phyloP scores from a whole-genome alignment of 2,797 vertebrate genomes.

The Sebastes matsubarae region DNA sequence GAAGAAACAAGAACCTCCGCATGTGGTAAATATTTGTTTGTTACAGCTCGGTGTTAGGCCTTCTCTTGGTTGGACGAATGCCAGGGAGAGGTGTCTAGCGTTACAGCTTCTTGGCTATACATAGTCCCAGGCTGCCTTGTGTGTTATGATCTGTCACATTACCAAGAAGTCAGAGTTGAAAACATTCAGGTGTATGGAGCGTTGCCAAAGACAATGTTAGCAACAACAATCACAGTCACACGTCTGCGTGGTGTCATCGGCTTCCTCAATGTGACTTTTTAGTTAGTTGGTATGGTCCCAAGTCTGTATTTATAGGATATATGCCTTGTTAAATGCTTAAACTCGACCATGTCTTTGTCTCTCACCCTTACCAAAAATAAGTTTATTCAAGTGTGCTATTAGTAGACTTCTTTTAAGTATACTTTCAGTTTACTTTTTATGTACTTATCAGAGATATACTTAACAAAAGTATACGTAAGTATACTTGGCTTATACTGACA shows the following conservation, averaged over 20 bases:
- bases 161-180: conserved; percentile 40
- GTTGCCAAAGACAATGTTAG: neutral
- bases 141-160: conserved; percentile 43
- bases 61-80: conserved; percentile 75
- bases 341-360: neutral
- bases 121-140: conserved; percentile 48
- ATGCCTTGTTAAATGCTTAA: neutral
- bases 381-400: too few relatives aligned
- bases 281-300: neutral
- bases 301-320: neutral
- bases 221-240: neutral
- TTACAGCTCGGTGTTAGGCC: conserved; percentile 71
- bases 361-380: too few relatives aligned
- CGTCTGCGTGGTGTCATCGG: neutral
- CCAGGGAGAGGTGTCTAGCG: conserved; percentile 55
- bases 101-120: conserved; percentile 53
- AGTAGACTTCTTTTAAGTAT: too few relatives aligned
- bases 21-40: conserved; percentile 82
- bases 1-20: conserved; percentile 33
- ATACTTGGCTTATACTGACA: too few relatives aligned
- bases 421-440: too few relatives aligned
- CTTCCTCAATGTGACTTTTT: neutral
- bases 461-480: too few relatives aligned
- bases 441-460: too few relatives aligned
- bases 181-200: conserved; percentile 25